Conservation (phyloP, 1,140 invertebrate genomes). For the Gryon sp. region DNA sequence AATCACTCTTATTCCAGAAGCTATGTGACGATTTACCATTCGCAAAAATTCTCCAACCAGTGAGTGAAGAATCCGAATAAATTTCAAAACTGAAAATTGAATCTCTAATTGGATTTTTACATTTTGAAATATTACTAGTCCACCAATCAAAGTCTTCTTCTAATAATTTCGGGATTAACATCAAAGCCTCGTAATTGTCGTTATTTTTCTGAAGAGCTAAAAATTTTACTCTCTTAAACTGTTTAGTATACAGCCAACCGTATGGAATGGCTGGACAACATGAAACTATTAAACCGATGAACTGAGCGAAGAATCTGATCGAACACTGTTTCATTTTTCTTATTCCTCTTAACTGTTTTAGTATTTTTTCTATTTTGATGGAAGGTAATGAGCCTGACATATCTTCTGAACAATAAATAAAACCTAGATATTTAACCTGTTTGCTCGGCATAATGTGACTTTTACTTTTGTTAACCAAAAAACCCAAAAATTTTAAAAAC, state of each 20-base stretch:
- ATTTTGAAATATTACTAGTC: too few relatives aligned
- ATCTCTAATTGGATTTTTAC: too few relatives aligned
- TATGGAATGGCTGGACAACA: slow-evolving; percentile 55
- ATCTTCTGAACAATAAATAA: slow-evolving; percentile 37
- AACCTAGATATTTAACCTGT: slow-evolving; percentile 59
- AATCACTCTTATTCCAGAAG: too few relatives aligned
- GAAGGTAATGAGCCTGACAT: slow-evolving; percentile 40
- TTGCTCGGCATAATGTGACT: slow-evolving; percentile 36
- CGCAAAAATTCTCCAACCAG: too few relatives aligned
- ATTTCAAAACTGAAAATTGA: too few relatives aligned
- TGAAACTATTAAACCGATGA: slow-evolving; percentile 53
- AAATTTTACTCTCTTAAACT: slow-evolving; percentile 56
- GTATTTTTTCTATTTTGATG: slow-evolving; percentile 15
- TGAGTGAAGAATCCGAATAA: too few relatives aligned
- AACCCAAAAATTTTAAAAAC: slow-evolving; percentile 44
- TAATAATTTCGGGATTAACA: not conserved
- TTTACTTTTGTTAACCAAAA: slow-evolving; percentile 60
- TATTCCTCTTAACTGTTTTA: not conserved
- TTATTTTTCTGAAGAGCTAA: slow-evolving; percentile 21
- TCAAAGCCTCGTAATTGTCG: slow-evolving; percentile 16
- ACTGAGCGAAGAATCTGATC: slow-evolving; percentile 56
- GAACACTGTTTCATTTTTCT: slow-evolving; percentile 15
- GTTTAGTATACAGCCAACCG: slow-evolving; percentile 58
- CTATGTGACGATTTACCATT: too few relatives aligned
- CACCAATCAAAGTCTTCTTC: slow-evolving; percentile 61